These are phyloP conservation scores for Jordanella pulchra DNA, from an alignment of 2,797 vertebrate genomes.

Conservation along the genomic window DNA sequence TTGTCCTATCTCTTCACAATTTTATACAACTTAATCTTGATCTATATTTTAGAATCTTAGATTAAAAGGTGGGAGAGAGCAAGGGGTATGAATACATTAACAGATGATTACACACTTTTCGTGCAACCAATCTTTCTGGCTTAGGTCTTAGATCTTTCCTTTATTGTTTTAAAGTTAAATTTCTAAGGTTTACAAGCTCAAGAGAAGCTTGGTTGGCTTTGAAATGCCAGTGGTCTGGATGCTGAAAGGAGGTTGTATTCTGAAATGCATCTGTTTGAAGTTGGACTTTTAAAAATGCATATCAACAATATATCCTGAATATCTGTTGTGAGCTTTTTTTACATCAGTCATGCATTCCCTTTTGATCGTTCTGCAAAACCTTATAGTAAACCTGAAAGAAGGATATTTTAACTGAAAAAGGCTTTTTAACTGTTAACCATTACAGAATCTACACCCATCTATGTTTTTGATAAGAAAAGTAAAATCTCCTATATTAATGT, in stretches of 20 bases:
- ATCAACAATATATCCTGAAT: constrained; percentile 67
- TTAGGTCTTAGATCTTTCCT: constrained; percentile 41
- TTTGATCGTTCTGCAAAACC: constrained; percentile 49
- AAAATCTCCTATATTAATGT: constrained; percentile 42
- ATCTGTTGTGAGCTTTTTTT: constrained; percentile 53
- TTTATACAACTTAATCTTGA: too few species aligned
- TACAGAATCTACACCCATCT: constrained; percentile 45
- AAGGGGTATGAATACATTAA: too few species aligned
- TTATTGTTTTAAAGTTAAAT: constrained; percentile 60
- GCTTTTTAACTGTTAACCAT: constrained; percentile 38
- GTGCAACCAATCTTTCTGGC: constrained; percentile 34
- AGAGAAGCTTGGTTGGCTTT: constrained; percentile 61
- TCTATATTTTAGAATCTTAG: too few species aligned
- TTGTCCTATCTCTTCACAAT: background rate
- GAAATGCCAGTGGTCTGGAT: constrained; percentile 66
- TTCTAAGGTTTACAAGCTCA: constrained; percentile 43
- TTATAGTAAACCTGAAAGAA: constrained; percentile 42
- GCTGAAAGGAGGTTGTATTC: constrained; percentile 63
- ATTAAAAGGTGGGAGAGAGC: too few species aligned
- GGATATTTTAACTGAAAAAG: constrained; percentile 18
- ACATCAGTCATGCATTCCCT: constrained; percentile 54
- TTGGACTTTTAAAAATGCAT: constrained; percentile 65
- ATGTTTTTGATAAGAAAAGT: constrained; percentile 47
- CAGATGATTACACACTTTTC: constrained; percentile 10
- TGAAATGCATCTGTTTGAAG: constrained; percentile 68